Evolutionary conservation across 2,797 vertebrate species (phyloP).

Genomic region (Gadopsis marmoratus): DNA sequence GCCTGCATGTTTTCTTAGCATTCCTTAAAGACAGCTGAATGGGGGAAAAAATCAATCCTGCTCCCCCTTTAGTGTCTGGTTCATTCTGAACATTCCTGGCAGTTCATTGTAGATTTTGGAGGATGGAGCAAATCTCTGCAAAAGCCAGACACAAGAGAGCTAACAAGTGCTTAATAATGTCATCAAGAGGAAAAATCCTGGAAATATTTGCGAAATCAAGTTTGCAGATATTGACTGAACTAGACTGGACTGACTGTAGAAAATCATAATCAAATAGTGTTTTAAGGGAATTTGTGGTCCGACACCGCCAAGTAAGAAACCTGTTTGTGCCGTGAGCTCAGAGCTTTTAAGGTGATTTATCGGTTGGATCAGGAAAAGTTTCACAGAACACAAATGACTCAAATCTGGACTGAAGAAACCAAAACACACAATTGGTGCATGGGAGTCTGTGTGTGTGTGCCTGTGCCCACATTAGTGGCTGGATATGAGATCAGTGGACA

Average conservation of each 20-base stretch:
- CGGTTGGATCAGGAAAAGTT: slow-evolving; percentile 19
- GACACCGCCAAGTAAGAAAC: background rate
- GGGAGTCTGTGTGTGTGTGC: slow-evolving; percentile 10
- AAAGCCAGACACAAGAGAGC: slow-evolving; percentile 24
- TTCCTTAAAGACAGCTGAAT: slow-evolving; percentile 20
- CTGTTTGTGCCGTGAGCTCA: slow-evolving; percentile 11
- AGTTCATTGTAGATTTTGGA: slow-evolving; percentile 26
- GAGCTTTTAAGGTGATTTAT: slow-evolving; percentile 25
- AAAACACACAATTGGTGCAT: background rate
- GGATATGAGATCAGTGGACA: slow-evolving; percentile 40
- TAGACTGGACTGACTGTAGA: background rate
- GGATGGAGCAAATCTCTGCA: background rate
- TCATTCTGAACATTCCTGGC: slow-evolving; percentile 36
- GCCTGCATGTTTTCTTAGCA: slow-evolving; percentile 2
- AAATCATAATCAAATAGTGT: background rate
- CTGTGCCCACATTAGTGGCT: slow-evolving; percentile 36
- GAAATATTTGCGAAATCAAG: slow-evolving; percentile 21
- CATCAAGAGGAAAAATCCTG: slow-evolving; percentile 17
- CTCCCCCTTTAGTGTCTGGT: slow-evolving; percentile 1
- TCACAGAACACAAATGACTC: slow-evolving; percentile 21
- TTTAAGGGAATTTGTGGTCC: background rate
- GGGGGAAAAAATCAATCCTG: background rate
- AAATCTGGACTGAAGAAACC: slow-evolving; percentile 30
- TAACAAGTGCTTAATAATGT: slow-evolving; percentile 19
- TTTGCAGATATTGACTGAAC: slow-evolving; percentile 16